phyloP scores from a whole-genome alignment of 2,888 invertebrate genomes.

The Conistra vaccinii region DNA sequence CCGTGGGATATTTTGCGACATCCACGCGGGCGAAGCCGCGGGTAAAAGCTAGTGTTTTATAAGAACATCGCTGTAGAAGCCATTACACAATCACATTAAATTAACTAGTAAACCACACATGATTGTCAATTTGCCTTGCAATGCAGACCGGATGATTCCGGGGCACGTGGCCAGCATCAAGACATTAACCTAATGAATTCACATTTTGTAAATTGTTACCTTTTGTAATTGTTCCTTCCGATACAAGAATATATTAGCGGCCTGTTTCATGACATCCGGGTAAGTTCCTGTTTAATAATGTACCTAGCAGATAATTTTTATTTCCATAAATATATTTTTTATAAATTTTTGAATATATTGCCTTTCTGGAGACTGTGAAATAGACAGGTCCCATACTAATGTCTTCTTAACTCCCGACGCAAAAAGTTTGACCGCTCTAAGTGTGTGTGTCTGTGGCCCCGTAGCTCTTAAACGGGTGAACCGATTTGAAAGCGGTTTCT shows the following conservation, averaged over 20 bases:
- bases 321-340: too few relatives aligned
- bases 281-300: neutral
- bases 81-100: conserved; percentile 12
- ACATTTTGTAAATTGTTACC: conserved; percentile 33
- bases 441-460: too few relatives aligned
- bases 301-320: neutral
- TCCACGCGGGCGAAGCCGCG: too few relatives aligned
- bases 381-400: too few relatives aligned
- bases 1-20: too few relatives aligned
- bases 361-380: too few relatives aligned
- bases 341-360: too few relatives aligned
- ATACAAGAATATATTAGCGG: neutral
- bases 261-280: neutral
- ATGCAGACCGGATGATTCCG: conserved; percentile 28
- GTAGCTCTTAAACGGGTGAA: too few relatives aligned
- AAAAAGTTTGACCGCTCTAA: too few relatives aligned
- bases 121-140: conserved; percentile 54
- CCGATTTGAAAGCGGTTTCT: too few relatives aligned
- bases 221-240: conserved; percentile 11
- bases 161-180: neutral
- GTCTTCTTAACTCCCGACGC: too few relatives aligned
- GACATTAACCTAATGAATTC: conserved; percentile 31
- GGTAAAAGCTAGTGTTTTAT: too few relatives aligned
- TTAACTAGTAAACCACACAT: conserved; percentile 29
- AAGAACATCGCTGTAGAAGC: neutral